Evolutionary conservation across 2,113 vertebrate species (phyloP).

Genomic region (Halichoerus grypus): DNA sequence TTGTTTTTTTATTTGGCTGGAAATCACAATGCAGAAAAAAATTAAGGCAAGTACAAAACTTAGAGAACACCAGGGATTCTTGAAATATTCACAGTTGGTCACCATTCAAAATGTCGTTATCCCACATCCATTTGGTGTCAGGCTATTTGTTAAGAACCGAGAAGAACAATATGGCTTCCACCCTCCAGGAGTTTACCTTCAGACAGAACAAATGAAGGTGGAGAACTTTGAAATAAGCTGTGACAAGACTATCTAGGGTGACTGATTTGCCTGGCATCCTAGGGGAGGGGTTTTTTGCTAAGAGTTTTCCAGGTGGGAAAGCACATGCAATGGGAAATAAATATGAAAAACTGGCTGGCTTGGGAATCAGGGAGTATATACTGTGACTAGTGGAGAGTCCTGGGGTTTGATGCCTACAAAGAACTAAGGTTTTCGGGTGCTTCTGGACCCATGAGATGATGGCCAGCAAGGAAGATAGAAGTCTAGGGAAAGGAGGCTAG

Average conservation of each 20-base stretch:
- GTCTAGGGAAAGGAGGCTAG: background rate
- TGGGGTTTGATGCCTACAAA: background rate
- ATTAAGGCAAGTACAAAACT: background rate
- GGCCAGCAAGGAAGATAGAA: background rate
- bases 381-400: background rate
- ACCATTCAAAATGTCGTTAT: background rate
- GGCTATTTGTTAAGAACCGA: background rate
- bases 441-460: background rate
- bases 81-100: slow-evolving; percentile 7
- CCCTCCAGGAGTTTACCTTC: background rate
- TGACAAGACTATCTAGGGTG: background rate
- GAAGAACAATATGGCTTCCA: background rate
- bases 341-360: background rate
- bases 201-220: background rate
- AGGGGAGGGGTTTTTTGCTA: background rate
- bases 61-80: background rate
- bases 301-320: background rate
- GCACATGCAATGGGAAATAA: background rate
- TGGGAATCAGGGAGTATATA: background rate
- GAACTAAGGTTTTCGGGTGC: background rate
- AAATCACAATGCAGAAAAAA: background rate
- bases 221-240: background rate
- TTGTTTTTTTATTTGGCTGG: background rate
- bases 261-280: background rate
- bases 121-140: background rate